phyloP scores from a whole-genome alignment of 2,888 invertebrate genomes.

The Aphodius granarius region DNA sequence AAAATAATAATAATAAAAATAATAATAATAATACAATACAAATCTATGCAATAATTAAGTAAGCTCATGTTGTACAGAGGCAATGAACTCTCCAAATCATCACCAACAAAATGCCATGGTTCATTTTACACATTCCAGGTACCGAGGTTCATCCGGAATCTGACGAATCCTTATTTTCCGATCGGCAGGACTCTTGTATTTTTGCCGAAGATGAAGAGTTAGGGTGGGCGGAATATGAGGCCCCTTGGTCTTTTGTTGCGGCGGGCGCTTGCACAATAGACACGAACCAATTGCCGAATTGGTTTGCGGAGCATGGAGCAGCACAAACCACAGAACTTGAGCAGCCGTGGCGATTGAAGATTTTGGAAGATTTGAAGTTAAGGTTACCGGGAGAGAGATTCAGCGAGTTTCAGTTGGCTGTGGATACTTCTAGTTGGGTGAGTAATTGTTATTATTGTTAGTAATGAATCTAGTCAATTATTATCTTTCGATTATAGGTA shows the following conservation, averaged over 20 bases:
- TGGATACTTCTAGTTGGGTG: constrained; percentile 85
- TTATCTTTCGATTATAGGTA: background rate
- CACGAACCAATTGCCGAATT: constrained; percentile 72
- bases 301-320: constrained; percentile 56
- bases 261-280: constrained; percentile 77
- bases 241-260: constrained; percentile 75
- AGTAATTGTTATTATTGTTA: background rate
- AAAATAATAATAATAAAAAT: too few relatives aligned
- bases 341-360: constrained; percentile 75
- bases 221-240: constrained; percentile 79
- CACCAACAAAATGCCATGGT: background rate
- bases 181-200: constrained; percentile 71
- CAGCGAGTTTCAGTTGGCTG: constrained; percentile 67
- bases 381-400: constrained; percentile 51
- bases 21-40: too few relatives aligned
- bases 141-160: constrained; percentile 86
- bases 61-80: too few relatives aligned
- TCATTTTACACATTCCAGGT: constrained; percentile 53
- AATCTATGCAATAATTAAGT: too few relatives aligned
- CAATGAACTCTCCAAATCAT: too few relatives aligned
- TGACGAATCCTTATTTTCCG: constrained; percentile 78
- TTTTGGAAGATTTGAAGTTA: constrained; percentile 68
- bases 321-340: constrained; percentile 62
- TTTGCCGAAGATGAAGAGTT: constrained; percentile 80
- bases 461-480: too few relatives aligned